A percentile compares a stretch with the other conserved stretches of the same genome.
These are phyloP conservation scores for Penaeus monodon DNA, from an alignment of 2,888 invertebrate species.

Conservation along the genomic window DNA sequence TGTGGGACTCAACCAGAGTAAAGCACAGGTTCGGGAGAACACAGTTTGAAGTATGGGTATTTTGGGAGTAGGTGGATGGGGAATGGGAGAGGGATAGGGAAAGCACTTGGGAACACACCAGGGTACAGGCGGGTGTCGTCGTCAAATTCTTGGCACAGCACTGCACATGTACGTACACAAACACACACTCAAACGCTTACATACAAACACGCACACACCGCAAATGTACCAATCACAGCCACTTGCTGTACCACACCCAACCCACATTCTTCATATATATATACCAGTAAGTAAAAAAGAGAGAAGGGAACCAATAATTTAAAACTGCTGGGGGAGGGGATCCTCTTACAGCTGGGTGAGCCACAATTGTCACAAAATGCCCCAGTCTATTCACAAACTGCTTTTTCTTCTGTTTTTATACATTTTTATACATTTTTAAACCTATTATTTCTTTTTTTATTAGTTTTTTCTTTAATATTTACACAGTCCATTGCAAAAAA, in stretches of 20 bases:
- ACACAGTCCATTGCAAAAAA: constrained; percentile 5
- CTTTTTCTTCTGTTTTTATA: constrained; percentile 21
- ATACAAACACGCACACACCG: constrained; percentile 7
- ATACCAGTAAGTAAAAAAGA: not conserved
- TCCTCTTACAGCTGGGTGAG: no score
- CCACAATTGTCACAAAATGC: not conserved
- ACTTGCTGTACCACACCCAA: constrained; percentile 41
- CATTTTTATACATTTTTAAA: constrained; percentile 11
- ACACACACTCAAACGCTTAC: no score
- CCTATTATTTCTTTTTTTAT: no score
- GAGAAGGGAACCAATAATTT: no score
- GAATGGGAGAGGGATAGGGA: not conserved
- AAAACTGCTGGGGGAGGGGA: no score
- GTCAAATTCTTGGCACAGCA: constrained; percentile 40
- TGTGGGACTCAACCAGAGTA: constrained; percentile 29
- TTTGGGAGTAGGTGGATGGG: not conserved
- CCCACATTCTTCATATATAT: constrained; percentile 34
- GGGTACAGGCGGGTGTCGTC: constrained; percentile 30
- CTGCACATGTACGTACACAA: constrained; percentile 19
- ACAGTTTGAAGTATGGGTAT: constrained; percentile 41
- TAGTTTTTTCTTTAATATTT: not conserved
- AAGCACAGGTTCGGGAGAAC: constrained; percentile 38
- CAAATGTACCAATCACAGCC: constrained; percentile 33
- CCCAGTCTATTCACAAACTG: constrained; percentile 1
- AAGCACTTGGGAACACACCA: constrained; percentile 48